Base-by-base conservation (phyloP, 2,113 vertebrate species). In the Equus quagga region DNA sequence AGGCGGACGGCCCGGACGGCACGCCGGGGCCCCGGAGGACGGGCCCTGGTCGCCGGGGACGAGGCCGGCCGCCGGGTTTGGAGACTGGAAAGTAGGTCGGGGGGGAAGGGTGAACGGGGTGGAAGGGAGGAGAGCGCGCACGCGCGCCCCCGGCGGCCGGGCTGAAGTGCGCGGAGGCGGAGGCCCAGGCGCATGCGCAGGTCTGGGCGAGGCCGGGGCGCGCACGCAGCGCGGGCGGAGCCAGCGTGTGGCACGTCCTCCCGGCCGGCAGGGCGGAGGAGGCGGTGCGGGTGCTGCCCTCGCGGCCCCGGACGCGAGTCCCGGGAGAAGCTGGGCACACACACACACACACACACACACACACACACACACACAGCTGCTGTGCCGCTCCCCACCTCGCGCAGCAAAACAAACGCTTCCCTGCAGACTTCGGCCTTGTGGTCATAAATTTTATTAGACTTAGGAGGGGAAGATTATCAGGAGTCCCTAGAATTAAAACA, bases 361-460 rank as follows among this genome's bases (percentile, higher is more conserved):
- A 41, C 36, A 41, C 36, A 41, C 36, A 3, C 36, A 26, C 44
- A 51, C 23, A 36, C 5, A 9, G 7, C 17, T n/a, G 36, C 60
- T 19, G 46, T 23, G 26, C 17, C 1, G 62, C 2, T 62, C 31
- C 70, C 26, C 67, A 49, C 31, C 17, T 65, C 51, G 14, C 4
- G 19, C 73, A 9, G 75, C 69, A 62, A 62, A 60, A 96, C 79
- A 93, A 33, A 93, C 51, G 11, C 67, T 89, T 54, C 46, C 33
- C 14, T 56, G 1, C 12, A 90, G 79, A 83, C 70, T 60, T 3
- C 14, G 26, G 67, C 23, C 28, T 81, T 92, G 95, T 93, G 75
- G 73, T 97, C 56, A 54, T 4, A 56, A 21, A 72, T 67, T 98
- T 98, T 98, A 98, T 98, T 97, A 73, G 88, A 76, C 41, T 76